Evolutionary conservation across 2,888 invertebrate species (phyloP), one percentile per base, ranked within the genome.

Genomic region (Seira sanloemensis): DNA sequence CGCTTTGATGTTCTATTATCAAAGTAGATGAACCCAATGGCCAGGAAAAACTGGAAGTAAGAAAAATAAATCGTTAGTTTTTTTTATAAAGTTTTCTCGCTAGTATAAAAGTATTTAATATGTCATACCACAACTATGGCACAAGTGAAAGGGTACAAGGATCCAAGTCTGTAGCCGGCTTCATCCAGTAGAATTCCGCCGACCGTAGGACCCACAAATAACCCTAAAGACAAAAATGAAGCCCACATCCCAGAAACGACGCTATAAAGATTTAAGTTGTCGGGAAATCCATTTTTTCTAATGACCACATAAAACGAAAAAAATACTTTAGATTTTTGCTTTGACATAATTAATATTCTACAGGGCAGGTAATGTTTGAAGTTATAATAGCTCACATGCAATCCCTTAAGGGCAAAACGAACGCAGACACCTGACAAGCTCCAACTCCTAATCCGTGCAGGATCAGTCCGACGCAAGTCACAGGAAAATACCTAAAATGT

Each of bases 171-270:
- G 90, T 96, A 96, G 0, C 95, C 95, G 72, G 95, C 93, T 74
- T 92, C 93, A 90, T 96, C 96, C 90, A 94, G 94, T 0, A 96
- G 92, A 54, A 95, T 93, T 0, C 96, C 96, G 88, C 94, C 94
- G 0, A 95, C 92, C 0, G 95, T 95, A 0, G 96, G 96, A 0
- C 50, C 50, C 2, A 96, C 94, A 91, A 96, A 96, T 0, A 96
- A 96, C 0, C 97, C 97, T 12, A 97, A 92, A 0, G 97, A 97
- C 90, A 97, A 97, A 0, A 96, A 94, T 0, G 97, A 96, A 0
- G 97, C 97, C 95, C 97, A 97, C 90, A 97, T 93, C 0, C 97
- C 97, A 0, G 97, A 97, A 12, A 97, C 95, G 54, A 97, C 92
- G 0, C 97, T 97, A 90, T 96, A 97, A 0, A 97, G 97, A 90